Conservation (phyloP, 1,140 invertebrate species). For the Drosophila nigromelanica region DNA sequence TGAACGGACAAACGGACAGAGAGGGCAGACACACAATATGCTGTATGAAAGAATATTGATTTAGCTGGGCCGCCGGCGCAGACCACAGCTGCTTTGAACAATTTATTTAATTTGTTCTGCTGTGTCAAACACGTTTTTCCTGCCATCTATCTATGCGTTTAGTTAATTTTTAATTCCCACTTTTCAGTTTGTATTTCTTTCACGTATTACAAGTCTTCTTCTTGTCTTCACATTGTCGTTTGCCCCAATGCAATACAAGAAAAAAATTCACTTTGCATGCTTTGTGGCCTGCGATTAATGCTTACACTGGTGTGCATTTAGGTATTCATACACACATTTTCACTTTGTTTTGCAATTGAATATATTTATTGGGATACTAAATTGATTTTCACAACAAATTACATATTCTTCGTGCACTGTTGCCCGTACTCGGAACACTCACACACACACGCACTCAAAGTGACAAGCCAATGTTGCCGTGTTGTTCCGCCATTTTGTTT, state of each 20-base stretch:
- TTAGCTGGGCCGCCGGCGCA: slow-evolving; percentile 48
- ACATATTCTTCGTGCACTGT: slow-evolving; percentile 68
- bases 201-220: slow-evolving; percentile 75
- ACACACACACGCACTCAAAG: slow-evolving; percentile 44
- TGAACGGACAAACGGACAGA: slow-evolving; percentile 14
- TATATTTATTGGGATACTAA: slow-evolving; percentile 52
- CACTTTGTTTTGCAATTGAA: slow-evolving; percentile 16
- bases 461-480: slow-evolving; percentile 52
- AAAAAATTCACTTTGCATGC: slow-evolving; percentile 32
- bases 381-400: slow-evolving; percentile 75
- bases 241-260: slow-evolving; percentile 26
- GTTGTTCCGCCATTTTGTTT: slow-evolving; percentile 48
- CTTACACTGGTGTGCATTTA: slow-evolving; percentile 42
- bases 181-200: slow-evolving; percentile 76
- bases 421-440: slow-evolving; percentile 43
- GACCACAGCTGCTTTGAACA: slow-evolving; percentile 13
- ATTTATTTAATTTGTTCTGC: slow-evolving; percentile 8
- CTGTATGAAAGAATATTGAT: slow-evolving; percentile 62
- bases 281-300: background rate
- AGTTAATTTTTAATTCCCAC: slow-evolving; percentile 46
- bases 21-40: slow-evolving; percentile 37
- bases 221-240: slow-evolving; percentile 66
- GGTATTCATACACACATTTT: slow-evolving; percentile 39
- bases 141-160: slow-evolving; percentile 10
- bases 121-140: background rate